A percentile compares a stretch with the other conserved stretches of the same genome.
Evolutionary conservation across 2,888 invertebrate species (phyloP).

Genomic region (Sinopyrophorus schimmeli): DNA sequence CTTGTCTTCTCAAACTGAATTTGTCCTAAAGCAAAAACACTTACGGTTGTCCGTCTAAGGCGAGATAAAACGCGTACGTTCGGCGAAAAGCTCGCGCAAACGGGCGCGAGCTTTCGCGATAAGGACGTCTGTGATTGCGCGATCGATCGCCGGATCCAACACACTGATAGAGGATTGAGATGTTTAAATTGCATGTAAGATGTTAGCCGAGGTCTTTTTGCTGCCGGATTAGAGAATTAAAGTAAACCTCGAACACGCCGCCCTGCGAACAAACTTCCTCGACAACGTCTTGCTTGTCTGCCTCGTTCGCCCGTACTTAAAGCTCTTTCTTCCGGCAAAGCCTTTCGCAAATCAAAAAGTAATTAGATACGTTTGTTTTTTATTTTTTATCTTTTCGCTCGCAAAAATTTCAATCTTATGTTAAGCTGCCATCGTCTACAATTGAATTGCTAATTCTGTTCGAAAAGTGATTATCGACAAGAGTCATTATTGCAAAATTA

Average conservation of each 20-base stretch:
- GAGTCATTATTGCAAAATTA: no score
- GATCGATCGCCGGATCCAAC: conserved; percentile 48
- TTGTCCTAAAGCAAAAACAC: conserved; percentile 46
- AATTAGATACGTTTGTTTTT: no score
- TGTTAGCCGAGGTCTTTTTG: conserved; percentile 42
- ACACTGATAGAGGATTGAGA: conserved; percentile 47
- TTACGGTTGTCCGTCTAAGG: conserved; percentile 37
- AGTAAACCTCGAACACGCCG: conserved; percentile 35
- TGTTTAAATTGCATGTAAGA: conserved; percentile 49
- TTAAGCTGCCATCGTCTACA: no score
- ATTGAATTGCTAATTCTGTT: no score
- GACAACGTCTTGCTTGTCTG: conserved; percentile 23
- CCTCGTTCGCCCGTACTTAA: conserved; percentile 19
- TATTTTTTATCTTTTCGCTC: no score
- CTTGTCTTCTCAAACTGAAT: conserved; percentile 44
- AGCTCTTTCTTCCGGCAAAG: conserved; percentile 24
- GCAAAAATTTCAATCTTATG: no score
- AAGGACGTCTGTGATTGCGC: conserved; percentile 47
- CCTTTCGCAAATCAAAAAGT: conserved; percentile 19
- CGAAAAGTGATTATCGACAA: no score
- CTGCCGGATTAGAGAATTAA: conserved; percentile 46
- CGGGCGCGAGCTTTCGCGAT: conserved; percentile 40
- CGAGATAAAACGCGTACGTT: conserved; percentile 44
- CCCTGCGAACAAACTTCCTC: conserved; percentile 35
- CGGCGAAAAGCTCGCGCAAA: conserved; percentile 39